Evolutionary conservation across 2,797 vertebrate species (phyloP).

Genomic region (Betta splendens): DNA sequence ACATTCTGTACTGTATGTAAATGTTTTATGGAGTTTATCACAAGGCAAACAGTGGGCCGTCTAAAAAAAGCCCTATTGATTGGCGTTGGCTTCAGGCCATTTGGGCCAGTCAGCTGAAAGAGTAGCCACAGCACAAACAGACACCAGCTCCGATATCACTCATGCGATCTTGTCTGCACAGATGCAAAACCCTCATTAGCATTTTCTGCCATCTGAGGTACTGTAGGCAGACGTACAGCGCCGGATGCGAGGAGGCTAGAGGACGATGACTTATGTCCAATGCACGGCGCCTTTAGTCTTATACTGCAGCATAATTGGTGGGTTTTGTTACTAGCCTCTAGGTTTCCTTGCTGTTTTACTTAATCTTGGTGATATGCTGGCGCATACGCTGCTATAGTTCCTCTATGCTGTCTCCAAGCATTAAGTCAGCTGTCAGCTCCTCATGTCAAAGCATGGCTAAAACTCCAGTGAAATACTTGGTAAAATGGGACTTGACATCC

Average conservation of each 20-base stretch:
- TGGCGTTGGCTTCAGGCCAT: conserved; percentile 39
- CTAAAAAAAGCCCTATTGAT: conserved; percentile 52
- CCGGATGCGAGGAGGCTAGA: conserved; percentile 2
- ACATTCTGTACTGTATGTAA: conserved; percentile 16
- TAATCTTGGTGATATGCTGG: neutral
- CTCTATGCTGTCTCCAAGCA: conserved; percentile 11
- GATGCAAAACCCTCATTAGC: conserved; percentile 31
- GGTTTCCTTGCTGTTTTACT: conserved; percentile 1
- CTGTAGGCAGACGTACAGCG: too few species aligned
- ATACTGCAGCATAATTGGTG: neutral
- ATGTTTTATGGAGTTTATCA: conserved; percentile 26
- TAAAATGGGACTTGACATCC: conserved; percentile 10
- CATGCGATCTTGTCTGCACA: conserved; percentile 29
- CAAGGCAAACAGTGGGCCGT: conserved; percentile 13
- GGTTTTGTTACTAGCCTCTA: neutral
- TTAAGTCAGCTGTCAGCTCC: conserved; percentile 17
- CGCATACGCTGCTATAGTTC: conserved; percentile 11
- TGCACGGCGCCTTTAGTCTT: neutral
- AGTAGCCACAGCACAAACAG: conserved; percentile 33
- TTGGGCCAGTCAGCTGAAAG: conserved; percentile 44
- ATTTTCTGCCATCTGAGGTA: conserved; percentile 15
- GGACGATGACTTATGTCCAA: conserved; percentile 13
- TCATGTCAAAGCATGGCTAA: conserved; percentile 15
- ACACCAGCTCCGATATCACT: conserved; percentile 41
- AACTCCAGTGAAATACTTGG: conserved; percentile 7